Percentiles rank a stretch among this genome's conserved stretches.
Conservation (phyloP, 2,113 vertebrate species). For the Rhinichthys klamathensis region DNA sequence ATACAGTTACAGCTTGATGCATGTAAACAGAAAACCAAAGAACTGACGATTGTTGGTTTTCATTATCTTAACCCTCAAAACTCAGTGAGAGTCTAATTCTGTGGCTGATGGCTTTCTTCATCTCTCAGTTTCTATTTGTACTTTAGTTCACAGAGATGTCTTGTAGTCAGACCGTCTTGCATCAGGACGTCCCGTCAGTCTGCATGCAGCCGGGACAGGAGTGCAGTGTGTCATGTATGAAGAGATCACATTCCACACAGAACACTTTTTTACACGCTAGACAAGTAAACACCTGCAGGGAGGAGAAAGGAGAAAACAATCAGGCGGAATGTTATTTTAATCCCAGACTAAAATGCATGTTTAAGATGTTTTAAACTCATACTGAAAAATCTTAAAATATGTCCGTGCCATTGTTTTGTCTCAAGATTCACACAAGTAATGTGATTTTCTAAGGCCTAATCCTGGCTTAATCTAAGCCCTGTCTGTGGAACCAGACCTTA, state of each 20-base stretch:
- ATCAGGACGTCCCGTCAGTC: slow-evolving; percentile 64
- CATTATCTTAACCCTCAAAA: background rate
- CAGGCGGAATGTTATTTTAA: background rate
- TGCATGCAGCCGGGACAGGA: slow-evolving; percentile 95
- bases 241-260: slow-evolving; percentile 93
- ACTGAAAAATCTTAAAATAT: no score
- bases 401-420: no score
- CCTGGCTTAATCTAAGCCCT: no score
- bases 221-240: slow-evolving; percentile 92
- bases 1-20: background rate
- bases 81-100: background rate
- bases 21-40: background rate
- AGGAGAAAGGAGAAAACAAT: slow-evolving; percentile 20
- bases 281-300: slow-evolving; percentile 84
- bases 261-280: slow-evolving; percentile 82
- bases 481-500: no score
- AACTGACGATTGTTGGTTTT: background rate
- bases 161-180: background rate
- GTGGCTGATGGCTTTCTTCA: background rate
- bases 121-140: background rate
- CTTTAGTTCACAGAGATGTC: background rate
- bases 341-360: no score
- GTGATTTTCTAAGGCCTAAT: no score
- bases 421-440: no score
- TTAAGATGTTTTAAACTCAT: no score